Base-by-base conservation (phyloP, 2,888 invertebrate species). In the Drosophila phalerata region DNA sequence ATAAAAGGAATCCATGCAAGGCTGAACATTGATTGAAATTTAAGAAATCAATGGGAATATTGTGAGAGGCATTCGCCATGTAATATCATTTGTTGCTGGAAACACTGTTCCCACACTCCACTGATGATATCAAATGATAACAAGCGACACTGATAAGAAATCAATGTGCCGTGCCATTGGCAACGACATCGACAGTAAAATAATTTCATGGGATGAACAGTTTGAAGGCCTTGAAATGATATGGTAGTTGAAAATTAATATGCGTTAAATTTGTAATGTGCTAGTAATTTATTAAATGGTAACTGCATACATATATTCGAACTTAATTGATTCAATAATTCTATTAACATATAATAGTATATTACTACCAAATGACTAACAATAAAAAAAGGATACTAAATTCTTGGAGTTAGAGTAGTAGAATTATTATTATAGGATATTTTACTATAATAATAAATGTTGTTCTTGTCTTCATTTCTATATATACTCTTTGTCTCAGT, bases 11-110 rank as follows among this genome's bases (percentile, higher is more conserved):
- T 47, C 37, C 43, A 47, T 62, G 66, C n/a, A 9, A 49, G 25
- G 43, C 15, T 55, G 49, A 75, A 71, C 61, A 66, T 70, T 77
- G 77, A 86, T 75, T 78, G 79, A 88, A 80, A 76, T 71, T 69
- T 61, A 58, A 78, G 68, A 69, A 86, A 88, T 86, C 84, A 88
- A 78, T 81, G 79, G 81, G 42, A 38, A 49, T 60, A 43, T 63
- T 56, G 49, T 37, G 48, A 62, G 17, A 34, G 49, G 53, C 73
- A 73, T 77, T 65, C 38, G 51, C 55, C 43, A 17, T 66, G 47
- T 53, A 67, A 73, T 67, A 62, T 65, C 58, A 69, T 75, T 57
- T 57, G 56, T 25, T 13, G 38, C 37, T 51, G 34, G 3, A 38
- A 17, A 22, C n/a, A 17, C 13, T 17, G 8, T n/a, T 1, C 22